Evolutionary conservation across 1,140 invertebrate species (phyloP), one percentile per base, ranked within the genome.

Genomic region (Sarcophaga bullata): DNA sequence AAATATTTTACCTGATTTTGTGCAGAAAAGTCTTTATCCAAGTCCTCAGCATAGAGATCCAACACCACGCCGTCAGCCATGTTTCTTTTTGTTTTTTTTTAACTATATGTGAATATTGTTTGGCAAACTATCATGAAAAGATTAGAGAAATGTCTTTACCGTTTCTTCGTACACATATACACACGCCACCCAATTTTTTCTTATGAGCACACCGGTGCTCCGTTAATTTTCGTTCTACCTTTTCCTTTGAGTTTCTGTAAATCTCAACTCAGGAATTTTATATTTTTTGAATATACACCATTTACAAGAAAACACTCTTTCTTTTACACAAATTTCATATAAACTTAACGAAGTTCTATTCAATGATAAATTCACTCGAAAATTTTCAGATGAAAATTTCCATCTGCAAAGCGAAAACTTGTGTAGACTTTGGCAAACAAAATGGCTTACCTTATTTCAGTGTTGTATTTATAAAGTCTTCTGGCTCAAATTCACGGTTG

Each of bases 11-110:
- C 62, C 92, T 96, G 95, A 88, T 84, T 85, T 85, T 89, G 87
- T 46, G 86, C 85, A 86, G 95, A 95, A 92, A 98, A 98, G 93
- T 97, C 96, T 90, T 97, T 95, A 92, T 98, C 97, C 90, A 98
- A 95, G 94, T 98, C 97, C 91, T 98, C 97, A 85, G 96, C 96
- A 92, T 98, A 98, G 86, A 98, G 93, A 95, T 98, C 97, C 91
- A 98, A 97, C 92, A 98, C 97, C 88, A 95, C 94, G 92, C 95
- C 96, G 91, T 98, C 97, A 92, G 96, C 96, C 96, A 98, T 97
- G 93, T 95, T 96, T 37, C 25, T 37, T 37, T 37, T 37, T 37
- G 4, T 37, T 37, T 37, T 37, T 37, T 37, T 37, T 37, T 37
- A 37, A 37, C 4, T 37, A 37, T 37, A 37, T 37, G 25, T 37